Conservation (phyloP, 2,888 invertebrate species). For the Julus scandinavius region DNA sequence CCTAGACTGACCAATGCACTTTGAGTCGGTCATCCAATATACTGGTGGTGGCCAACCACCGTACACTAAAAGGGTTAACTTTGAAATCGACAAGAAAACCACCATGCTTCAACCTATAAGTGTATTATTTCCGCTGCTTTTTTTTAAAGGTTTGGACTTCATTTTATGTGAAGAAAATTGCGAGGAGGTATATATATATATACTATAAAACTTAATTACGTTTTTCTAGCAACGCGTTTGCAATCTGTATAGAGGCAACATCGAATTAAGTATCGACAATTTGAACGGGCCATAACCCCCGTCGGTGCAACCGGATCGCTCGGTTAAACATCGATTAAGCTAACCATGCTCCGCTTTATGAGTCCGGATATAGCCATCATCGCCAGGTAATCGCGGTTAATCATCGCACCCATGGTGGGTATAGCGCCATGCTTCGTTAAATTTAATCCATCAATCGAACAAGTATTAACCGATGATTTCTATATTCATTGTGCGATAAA, state of each 20-base stretch:
- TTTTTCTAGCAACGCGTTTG: background rate
- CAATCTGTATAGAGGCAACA: background rate
- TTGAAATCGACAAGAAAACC: background rate
- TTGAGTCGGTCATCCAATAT: conserved; percentile 19
- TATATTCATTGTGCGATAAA: no score
- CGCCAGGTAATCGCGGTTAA: conserved; percentile 10
- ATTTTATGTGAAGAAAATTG: conserved; percentile 33
- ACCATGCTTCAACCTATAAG: no score
- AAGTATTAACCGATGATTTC: no score
- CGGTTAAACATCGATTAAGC: background rate
- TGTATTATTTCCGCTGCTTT: background rate
- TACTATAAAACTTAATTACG: background rate
- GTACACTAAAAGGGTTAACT: conserved; percentile 2
- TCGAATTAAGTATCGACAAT: no score
- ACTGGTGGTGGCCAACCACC: background rate
- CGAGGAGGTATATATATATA: background rate
- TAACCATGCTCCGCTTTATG: background rate
- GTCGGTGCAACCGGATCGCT: background rate
- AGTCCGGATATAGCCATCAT: background rate
- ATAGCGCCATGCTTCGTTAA: background rate
- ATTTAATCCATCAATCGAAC: background rate
- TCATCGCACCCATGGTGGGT: background rate
- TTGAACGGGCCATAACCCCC: background rate
- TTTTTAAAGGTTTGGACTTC: conserved; percentile 1
- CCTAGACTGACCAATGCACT: conserved; percentile 14